Percentiles rank a stretch among this genome's conserved stretches.
Evolutionary conservation across 1,140 invertebrate species (phyloP).

Genomic region (Trachymyrmex septentrionalis): DNA sequence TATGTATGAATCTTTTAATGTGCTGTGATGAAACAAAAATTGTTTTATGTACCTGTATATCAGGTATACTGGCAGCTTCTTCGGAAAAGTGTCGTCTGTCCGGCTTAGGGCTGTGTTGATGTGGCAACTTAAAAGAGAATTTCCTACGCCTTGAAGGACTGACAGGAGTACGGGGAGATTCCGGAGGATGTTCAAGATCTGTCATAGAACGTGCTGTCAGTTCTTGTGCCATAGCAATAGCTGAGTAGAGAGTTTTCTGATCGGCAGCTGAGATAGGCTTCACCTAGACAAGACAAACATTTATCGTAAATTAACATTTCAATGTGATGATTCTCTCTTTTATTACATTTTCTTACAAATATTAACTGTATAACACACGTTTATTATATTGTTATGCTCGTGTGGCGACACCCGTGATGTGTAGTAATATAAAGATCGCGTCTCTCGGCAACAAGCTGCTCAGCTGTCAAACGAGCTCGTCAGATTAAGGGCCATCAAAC

Average conservation of each 20-base stretch:
- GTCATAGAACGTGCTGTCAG: slow-evolving; percentile 95
- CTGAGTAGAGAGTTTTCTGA: slow-evolving; percentile 96
- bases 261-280: slow-evolving; percentile 98
- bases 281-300: slow-evolving; percentile 87
- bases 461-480: too few relatives aligned
- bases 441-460: too few relatives aligned
- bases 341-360: too few relatives aligned
- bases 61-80: slow-evolving; percentile 95
- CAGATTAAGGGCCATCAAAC: too few relatives aligned
- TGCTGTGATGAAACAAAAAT: slow-evolving; percentile 67
- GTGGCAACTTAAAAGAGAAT: slow-evolving; percentile 95
- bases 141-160: slow-evolving; percentile 94
- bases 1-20: slow-evolving; percentile 28
- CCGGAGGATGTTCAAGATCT: slow-evolving; percentile 89
- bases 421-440: too few relatives aligned
- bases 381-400: too few relatives aligned
- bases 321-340: too few relatives aligned
- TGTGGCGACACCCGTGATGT: too few relatives aligned
- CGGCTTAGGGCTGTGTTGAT: slow-evolving; percentile 88
- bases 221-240: slow-evolving; percentile 97
- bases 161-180: slow-evolving; percentile 90
- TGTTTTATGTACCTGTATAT: slow-evolving; percentile 92
- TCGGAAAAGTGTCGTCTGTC: slow-evolving; percentile 95
- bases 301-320: slow-evolving; percentile 25
- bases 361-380: too few relatives aligned